Base-by-base conservation (phyloP, 1,140 invertebrate species). In the Caenorhabditis latens region DNA sequence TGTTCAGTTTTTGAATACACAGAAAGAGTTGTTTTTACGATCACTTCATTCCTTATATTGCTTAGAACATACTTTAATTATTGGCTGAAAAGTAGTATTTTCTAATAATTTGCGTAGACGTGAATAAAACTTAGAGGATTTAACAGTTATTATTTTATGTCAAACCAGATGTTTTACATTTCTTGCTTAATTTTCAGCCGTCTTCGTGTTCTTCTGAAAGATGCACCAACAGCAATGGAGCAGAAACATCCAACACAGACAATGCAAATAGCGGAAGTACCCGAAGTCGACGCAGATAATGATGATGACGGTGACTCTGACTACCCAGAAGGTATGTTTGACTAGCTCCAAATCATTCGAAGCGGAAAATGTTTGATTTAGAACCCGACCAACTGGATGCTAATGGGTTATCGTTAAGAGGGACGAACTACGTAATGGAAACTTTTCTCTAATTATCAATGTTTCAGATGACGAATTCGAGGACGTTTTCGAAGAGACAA, bases 311-410 rank as follows among this genome's bases (percentile, higher is more conserved):
- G 19, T 0, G 65, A 79, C 14, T 79, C 71, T 13, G 71, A 79
- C 24, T 79, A 79, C n/a, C 71, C 71, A 0, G 71, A 79, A 50
- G 71, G 71, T 79, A 5, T 0, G 65, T 7, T 46, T 46, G 14
- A 71, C n/a, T 63, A 6, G 0, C 9, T 21, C 7, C 7, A 19
- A 50, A 16, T 7, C 0, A 9, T 19, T n/a, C 19, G 1, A 71
- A 19, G 5, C 43, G 21, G 4, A 19, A 21, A 71, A 19, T 46
- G 8, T 5, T 79, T 79, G 4, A 32, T 32, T 32, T n/a, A 79
- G 71, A 79, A 50, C 71, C 71, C 11, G 46, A 79, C 11, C 71
- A 50, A 50, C 3, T 79, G 71, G 71, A 79, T 53, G 42, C 8
- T 11, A 24, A 48, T 21, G 71, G 43, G 14, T n/a, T 46, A 14